Conservation (phyloP, 2,113 vertebrate genomes). For the Tylochromis polylepis region DNA sequence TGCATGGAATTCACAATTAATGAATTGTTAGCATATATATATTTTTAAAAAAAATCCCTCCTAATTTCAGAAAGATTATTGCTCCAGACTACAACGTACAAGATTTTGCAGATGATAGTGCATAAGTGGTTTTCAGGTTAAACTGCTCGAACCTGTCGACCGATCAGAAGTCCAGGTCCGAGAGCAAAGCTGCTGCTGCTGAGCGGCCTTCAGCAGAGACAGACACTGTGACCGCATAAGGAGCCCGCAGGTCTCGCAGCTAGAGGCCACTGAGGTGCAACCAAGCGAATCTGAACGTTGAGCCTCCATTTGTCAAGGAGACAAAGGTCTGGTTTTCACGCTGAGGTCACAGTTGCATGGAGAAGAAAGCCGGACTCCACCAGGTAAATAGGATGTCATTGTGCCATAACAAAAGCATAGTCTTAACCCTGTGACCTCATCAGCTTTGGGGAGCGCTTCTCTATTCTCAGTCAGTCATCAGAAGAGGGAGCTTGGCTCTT, state of each 20-base stretch:
- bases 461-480: constrained; percentile 62
- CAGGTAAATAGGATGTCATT: constrained; percentile 78
- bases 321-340: constrained; percentile 71
- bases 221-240: constrained; percentile 38
- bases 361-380: constrained; percentile 68
- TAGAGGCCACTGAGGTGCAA: constrained; percentile 58
- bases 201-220: neutral
- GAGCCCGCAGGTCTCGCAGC: constrained; percentile 31
- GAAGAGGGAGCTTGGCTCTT: constrained; percentile 29
- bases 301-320: constrained; percentile 68
- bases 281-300: constrained; percentile 65
- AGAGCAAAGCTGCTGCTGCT: constrained; percentile 6
- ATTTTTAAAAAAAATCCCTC: neutral
- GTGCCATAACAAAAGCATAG: constrained; percentile 67
- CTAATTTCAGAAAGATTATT: neutral
- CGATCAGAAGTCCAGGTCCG: neutral
- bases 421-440: constrained; percentile 74
- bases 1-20: neutral
- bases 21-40: neutral
- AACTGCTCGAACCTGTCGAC: neutral
- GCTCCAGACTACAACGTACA: neutral
- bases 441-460: constrained; percentile 60
- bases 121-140: neutral
- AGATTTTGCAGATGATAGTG: neutral
- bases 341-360: constrained; percentile 71